phyloP scores from a whole-genome alignment of 2,888 invertebrate species.

The Myopa tessellatipennis region DNA sequence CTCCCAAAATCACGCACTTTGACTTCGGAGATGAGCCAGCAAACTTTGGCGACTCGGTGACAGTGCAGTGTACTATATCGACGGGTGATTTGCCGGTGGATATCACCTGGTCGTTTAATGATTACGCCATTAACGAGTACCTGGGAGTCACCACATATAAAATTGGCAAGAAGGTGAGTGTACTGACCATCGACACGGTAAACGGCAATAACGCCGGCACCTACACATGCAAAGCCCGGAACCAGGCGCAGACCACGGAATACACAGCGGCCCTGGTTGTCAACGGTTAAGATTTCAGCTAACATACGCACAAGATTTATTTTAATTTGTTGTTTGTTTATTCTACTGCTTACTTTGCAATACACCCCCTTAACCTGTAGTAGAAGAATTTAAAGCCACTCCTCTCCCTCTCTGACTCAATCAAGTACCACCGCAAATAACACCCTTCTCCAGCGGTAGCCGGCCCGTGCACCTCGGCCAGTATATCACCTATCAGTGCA shows the following conservation, averaged over 20 bases:
- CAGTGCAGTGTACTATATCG: conserved; percentile 74
- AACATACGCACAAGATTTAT: neutral
- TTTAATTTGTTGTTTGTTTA: conserved; percentile 20
- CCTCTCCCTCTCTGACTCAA: neutral
- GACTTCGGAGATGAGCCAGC: conserved; percentile 72
- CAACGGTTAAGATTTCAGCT: conserved; percentile 66
- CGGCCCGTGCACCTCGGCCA: conserved; percentile 74
- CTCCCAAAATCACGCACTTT: conserved; percentile 69
- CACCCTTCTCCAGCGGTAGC: conserved; percentile 72
- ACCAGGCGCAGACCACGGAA: conserved; percentile 70
- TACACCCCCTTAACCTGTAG: neutral
- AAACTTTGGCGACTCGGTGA: conserved; percentile 75
- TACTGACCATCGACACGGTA: conserved; percentile 72
- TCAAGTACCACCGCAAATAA: conserved; percentile 68
- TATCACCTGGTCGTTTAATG: conserved; percentile 76
- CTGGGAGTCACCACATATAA: conserved; percentile 68
- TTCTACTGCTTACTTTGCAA: neutral
- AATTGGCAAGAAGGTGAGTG: conserved; percentile 71
- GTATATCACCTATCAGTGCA: conserved; percentile 73
- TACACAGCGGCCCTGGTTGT: conserved; percentile 71
- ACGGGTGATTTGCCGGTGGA: conserved; percentile 78
- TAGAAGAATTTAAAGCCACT: neutral
- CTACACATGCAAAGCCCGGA: conserved; percentile 72
- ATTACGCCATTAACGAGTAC: conserved; percentile 74
- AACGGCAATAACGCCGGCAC: conserved; percentile 72